phyloP scores from a whole-genome alignment of 1,140 invertebrate genomes.

The Chironomus tepperi region DNA sequence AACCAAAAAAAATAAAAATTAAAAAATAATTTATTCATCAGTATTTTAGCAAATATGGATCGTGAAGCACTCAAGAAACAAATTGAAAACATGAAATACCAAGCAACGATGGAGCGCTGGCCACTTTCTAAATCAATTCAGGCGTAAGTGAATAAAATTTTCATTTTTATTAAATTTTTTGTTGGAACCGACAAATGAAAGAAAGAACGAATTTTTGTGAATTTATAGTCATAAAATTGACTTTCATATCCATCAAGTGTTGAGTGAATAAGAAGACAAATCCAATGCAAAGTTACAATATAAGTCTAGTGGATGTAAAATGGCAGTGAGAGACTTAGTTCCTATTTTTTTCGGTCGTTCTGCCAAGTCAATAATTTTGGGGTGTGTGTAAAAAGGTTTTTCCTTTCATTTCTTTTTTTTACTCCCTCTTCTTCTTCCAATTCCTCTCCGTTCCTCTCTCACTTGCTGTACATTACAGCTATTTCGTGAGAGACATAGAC shows the following conservation, averaged over 20 bases:
- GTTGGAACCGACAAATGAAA: not conserved
- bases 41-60: constrained; percentile 88
- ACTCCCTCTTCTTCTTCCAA: not conserved
- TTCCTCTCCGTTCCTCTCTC: not conserved
- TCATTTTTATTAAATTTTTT: not conserved
- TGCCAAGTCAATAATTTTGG: constrained; percentile 16
- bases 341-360: not conserved
- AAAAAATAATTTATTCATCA: constrained; percentile 37
- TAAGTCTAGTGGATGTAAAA: not conserved
- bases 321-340: not conserved
- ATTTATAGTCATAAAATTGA: too few species aligned
- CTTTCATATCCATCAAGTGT: not conserved
- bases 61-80: constrained; percentile 94
- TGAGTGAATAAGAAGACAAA: not conserved
- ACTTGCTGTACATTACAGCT: not conserved
- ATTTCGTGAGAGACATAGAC: not conserved
- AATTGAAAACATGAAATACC: constrained; percentile 95
- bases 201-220: not conserved
- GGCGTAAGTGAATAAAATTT: constrained; percentile 69
- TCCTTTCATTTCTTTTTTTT: too few species aligned
- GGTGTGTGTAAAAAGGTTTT: constrained; percentile 13
- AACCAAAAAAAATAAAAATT: not conserved
- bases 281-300: too few species aligned
- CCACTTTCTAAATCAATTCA: constrained; percentile 86
- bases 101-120: constrained; percentile 92